These are phyloP conservation scores for Catalaphyllia jardinei DNA, from an alignment of 64 coral and sea anemone genomes.

Conservation along the genomic window DNA sequence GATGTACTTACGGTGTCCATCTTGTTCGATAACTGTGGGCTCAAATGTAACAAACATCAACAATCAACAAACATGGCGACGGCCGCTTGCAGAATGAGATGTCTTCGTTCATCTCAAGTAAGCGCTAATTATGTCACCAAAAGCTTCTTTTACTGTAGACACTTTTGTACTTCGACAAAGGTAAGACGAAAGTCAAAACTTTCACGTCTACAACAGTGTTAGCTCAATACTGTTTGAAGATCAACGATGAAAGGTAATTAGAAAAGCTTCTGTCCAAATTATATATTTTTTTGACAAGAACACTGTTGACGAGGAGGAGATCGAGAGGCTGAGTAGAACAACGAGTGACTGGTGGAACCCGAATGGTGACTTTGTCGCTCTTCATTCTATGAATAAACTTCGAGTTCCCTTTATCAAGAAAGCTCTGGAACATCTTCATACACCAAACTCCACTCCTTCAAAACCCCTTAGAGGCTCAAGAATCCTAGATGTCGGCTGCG, in stretches of 20 bases:
- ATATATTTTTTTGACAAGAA: not conserved
- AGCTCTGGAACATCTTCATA: conserved; percentile 45
- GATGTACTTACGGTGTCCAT: not conserved
- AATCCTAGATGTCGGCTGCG: conserved; percentile 93
- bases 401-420: conserved; percentile 88
- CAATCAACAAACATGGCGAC: not conserved
- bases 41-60: not conserved
- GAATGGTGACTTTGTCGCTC: conserved; percentile 84
- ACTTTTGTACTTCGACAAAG: conserved; percentile 12
- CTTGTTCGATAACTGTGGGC: not conserved
- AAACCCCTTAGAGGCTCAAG: conserved; percentile 66
- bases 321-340: conserved; percentile 76
- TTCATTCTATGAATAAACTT: conserved; percentile 95
- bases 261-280: not conserved
- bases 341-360: conserved; percentile 85
- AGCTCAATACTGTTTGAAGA: not conserved
- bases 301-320: conserved; percentile 89
- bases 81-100: not conserved
- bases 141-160: not conserved
- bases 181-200: not conserved
- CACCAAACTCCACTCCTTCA: not conserved
- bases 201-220: not conserved
- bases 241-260: not conserved
- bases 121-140: not conserved
- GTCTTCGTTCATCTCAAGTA: not conserved